Conservation (phyloP, 2,797 vertebrate genomes). For the Rhyacichthys aspro region DNA sequence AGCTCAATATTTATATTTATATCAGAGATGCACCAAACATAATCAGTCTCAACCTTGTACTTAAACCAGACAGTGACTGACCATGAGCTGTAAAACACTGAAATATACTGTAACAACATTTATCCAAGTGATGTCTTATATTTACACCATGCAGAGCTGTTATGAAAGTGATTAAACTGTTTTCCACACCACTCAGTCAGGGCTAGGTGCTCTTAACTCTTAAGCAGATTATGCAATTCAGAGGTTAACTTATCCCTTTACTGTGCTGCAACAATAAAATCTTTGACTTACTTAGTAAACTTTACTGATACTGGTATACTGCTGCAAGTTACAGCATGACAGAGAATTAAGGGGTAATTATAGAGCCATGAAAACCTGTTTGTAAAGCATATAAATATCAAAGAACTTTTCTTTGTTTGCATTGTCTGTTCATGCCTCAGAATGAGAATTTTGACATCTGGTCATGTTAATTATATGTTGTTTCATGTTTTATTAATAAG, state of each 20-base stretch:
- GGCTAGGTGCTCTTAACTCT: conserved; percentile 18
- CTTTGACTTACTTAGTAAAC: not conserved
- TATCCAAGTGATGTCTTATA: not conserved
- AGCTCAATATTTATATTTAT: conserved; percentile 8
- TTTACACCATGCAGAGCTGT: not conserved
- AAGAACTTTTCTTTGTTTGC: not conserved
- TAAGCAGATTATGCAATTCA: conserved; percentile 28
- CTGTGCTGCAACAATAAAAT: not conserved
- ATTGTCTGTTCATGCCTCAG: not conserved
- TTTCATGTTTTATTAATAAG: not conserved
- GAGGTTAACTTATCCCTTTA: conserved; percentile 7
- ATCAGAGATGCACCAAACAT: not conserved
- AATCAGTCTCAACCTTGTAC: too few relatives aligned
- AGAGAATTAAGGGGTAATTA: not conserved
- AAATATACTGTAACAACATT: not conserved
- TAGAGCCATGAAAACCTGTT: not conserved
- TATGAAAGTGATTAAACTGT: conserved; percentile 2
- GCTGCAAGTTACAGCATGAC: not conserved
- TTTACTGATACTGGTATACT: not conserved
- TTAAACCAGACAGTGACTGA: too few relatives aligned
- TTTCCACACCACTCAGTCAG: conserved; percentile 8
- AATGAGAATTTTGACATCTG: not conserved
- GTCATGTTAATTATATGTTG: not conserved
- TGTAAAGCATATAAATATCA: not conserved
- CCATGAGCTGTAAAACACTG: too few relatives aligned